Conservation (phyloP, 2,113 vertebrate genomes). For the Oryctolagus cuniculus region mOryCun1.1 NC_091451.1:21076501-21077000, state of each 20-base stretch:
- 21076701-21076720: not conserved
- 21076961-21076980: too few relatives aligned
- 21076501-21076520: not conserved
- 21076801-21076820: too few relatives aligned
- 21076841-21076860: too few relatives aligned
- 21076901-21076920: too few relatives aligned
- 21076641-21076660: slow-evolving; percentile 7
- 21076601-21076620: slow-evolving; percentile 22
- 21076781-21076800: not conserved
- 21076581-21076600: not conserved
- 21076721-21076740: slow-evolving; percentile 10
- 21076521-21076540: not conserved
- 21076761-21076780: slow-evolving; percentile 36
- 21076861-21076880: too few relatives aligned
- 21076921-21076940: too few relatives aligned
- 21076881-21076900: too few relatives aligned
- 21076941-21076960: too few relatives aligned
- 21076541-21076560: not conserved
- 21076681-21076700: not conserved
- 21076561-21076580: not conserved
- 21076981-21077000: too few relatives aligned
- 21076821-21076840: too few relatives aligned
- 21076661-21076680: slow-evolving; percentile 31
- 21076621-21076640: slow-evolving; percentile 5
- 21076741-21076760: slow-evolving; percentile 42